Evolutionary conservation across 1,140 invertebrate genomes (phyloP), one percentile per base, ranked within the genome.

Genomic region (Drosophila kanapiae): DNA sequence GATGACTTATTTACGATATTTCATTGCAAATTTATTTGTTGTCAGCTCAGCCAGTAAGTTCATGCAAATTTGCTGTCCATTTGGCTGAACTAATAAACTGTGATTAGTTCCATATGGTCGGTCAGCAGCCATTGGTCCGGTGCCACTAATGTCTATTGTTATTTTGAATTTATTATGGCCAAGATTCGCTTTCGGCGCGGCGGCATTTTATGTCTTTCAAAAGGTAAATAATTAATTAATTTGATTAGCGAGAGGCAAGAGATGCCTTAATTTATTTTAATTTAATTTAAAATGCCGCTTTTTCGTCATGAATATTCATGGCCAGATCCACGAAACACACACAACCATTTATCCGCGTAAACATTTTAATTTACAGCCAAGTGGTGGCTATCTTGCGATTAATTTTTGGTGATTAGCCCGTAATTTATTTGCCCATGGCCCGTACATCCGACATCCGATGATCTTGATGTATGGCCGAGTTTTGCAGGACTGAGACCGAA

Each of bases 151-250:
- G 82, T 79, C 68, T 77, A 88, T 83, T 51, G 64, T 76, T 87
- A 70, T 83, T 48, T 68, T 48, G 68, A 88, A 88, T 88, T 87
- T 87, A 87, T 87, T 83, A 78, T 78, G 63, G 38, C 64, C 69
- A 78, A 67, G 45, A 47, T 76, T 78, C 51, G 57, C 53, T 56
- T 69, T 78, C 48, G 57, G 49, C 53, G 49, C 69, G 70, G 77
- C 82, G 82, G 78, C 77, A 61, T 85, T 67, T 75, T 75, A 68
- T 78, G 67, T 63, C 47, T 88, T 75, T 69, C 78, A 75, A 54
- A 78, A 78, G 70, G 48, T 63, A 84, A 84, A 82, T 76, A 85
- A 84, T 85, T 82, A 90, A 90, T 90, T 90, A 85, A 90, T 82
- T 85, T 90, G 58, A 75, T 84, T 81, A 68, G 67, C 47, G 69